phyloP scores from a whole-genome alignment of 2,113 vertebrate species.

The Rhynchopsitta pachyrhyncha region DNA sequence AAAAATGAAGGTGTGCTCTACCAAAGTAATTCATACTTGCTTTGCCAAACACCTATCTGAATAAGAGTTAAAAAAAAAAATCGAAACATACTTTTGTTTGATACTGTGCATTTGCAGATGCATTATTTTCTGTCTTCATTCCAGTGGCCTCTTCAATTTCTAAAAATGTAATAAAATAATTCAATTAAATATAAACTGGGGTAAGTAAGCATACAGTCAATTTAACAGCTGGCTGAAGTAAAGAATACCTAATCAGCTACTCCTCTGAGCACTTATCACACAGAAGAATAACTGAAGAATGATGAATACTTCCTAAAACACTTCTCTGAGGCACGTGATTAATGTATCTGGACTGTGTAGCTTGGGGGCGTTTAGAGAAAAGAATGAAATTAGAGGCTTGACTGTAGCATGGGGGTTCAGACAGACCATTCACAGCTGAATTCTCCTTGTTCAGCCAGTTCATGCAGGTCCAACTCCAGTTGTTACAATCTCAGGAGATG shows the following conservation, averaged over 20 bases:
- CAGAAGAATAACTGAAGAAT: neutral
- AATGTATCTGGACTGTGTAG: neutral
- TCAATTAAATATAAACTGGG: neutral
- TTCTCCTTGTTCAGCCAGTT: neutral
- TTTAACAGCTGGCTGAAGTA: neutral
- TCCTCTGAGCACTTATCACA: neutral
- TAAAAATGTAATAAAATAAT: conserved; percentile 51
- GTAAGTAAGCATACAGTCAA: neutral
- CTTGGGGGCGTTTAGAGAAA: neutral
- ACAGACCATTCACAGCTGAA: neutral
- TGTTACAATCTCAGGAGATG: neutral
- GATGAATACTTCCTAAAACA: neutral
- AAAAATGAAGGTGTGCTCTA: neutral
- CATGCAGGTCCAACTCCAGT: neutral
- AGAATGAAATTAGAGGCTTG: neutral
- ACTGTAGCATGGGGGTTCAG: neutral
- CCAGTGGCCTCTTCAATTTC: conserved; percentile 81
- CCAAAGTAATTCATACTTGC: neutral
- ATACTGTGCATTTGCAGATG: conserved; percentile 20
- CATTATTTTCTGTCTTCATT: conserved; percentile 18
- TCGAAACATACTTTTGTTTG: conserved; percentile 79
- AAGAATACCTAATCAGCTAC: neutral
- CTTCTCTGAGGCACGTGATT: neutral
- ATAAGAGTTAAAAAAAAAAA: neutral
- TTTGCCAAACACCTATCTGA: neutral